Conservation (phyloP, 2,113 vertebrate genomes). For the Antechinus flavipes region DNA sequence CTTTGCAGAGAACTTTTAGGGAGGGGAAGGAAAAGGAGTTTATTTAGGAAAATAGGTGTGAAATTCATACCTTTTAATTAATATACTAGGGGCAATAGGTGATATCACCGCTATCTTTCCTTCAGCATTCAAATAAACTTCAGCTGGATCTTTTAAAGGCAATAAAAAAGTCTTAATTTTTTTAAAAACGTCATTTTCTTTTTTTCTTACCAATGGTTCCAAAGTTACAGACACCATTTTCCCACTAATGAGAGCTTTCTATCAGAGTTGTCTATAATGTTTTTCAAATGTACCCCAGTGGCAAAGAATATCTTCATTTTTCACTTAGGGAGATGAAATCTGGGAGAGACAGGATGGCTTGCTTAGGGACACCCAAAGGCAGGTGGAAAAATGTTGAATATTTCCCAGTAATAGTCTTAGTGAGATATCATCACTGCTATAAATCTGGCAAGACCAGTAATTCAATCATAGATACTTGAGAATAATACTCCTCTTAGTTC, state of each 20-base stretch:
- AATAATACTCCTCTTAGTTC: neutral
- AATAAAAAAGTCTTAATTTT: neutral
- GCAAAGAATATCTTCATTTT: neutral
- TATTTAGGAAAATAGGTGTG: conserved; percentile 66
- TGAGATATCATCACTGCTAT: neutral
- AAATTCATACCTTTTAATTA: conserved; percentile 48
- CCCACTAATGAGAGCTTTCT: neutral
- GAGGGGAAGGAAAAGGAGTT: conserved; percentile 2
- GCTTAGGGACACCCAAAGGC: neutral
- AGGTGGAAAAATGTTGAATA: neutral
- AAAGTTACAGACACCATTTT: neutral
- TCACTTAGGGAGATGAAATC: neutral
- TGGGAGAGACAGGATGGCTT: neutral
- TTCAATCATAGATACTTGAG: neutral
- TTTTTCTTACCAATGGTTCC: neutral
- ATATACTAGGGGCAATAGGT: neutral
- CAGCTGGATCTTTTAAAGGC: neutral
- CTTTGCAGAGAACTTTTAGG: neutral
- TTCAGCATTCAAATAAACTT: conserved; percentile 2
- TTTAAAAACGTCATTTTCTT: neutral
- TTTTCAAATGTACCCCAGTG: neutral
- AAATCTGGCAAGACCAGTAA: neutral
- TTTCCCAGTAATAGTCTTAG: neutral
- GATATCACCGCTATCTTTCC: neutral
- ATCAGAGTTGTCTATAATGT: neutral